Percentiles rank a stretch among this genome's conserved stretches.
Conservation (phyloP, 2,113 vertebrate species). For the Platycercus adscitus region DNA sequence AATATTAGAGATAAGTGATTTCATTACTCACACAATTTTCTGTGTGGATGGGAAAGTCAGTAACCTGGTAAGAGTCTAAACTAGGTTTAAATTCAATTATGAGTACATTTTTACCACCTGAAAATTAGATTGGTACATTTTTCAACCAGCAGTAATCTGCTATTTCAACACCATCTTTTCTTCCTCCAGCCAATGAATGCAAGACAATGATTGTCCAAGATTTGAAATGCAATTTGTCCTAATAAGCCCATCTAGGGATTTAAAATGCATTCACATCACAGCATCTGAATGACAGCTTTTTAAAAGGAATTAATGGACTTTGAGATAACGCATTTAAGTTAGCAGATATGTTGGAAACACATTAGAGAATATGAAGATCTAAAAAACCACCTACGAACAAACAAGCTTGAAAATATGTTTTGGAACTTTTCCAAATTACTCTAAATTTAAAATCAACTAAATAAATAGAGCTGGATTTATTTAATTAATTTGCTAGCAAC, state of each 20-base stretch:
- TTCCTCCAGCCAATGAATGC: not conserved
- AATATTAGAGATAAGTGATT: not conserved
- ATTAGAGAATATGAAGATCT: not conserved
- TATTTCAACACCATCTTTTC: not conserved
- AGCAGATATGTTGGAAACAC: not conserved
- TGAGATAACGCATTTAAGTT: not conserved
- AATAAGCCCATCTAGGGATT: not conserved
- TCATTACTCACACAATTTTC: not conserved
- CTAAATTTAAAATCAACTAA: not conserved
- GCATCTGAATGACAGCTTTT: not conserved
- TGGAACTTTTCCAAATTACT: not conserved
- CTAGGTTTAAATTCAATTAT: constrained; percentile 2
- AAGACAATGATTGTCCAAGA: not conserved
- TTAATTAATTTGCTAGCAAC: not conserved
- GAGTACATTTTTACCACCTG: not conserved
- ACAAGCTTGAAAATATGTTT: not conserved
- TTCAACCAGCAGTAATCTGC: not conserved
- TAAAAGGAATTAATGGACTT: not conserved
- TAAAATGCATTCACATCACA: not conserved
- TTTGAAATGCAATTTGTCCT: not conserved
- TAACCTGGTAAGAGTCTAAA: not conserved
- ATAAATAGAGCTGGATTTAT: not conserved
- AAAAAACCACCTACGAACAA: not conserved
- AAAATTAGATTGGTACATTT: not conserved
- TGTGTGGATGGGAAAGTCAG: not conserved